phyloP scores from a whole-genome alignment of 53 echinoderm and acorn worm species.

The Henricia sp. region DNA sequence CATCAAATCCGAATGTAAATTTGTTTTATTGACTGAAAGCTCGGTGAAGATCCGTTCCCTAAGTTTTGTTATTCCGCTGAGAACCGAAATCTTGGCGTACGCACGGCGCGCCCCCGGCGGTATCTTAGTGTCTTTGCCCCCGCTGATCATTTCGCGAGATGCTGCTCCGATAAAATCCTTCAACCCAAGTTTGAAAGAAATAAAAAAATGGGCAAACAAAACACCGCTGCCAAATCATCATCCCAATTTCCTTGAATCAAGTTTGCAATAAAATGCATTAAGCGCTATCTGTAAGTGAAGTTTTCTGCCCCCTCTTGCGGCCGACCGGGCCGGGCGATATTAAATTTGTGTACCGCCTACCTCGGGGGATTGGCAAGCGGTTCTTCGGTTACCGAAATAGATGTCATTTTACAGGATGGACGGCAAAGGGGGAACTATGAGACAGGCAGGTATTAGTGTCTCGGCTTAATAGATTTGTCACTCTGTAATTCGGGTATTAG shows the following conservation, averaged over 20 bases:
- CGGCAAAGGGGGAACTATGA: slow-evolving; percentile 5
- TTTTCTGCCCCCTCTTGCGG: slow-evolving; percentile 34
- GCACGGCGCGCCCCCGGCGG: neutral
- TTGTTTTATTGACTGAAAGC: slow-evolving; percentile 22
- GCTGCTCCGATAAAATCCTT: slow-evolving; percentile 27
- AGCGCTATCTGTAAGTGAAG: slow-evolving; percentile 61
- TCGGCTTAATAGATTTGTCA: slow-evolving; percentile 54
- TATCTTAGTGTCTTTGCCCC: slow-evolving; percentile 2
- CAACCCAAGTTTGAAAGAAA: slow-evolving; percentile 35
- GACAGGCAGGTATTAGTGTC: slow-evolving; percentile 29
- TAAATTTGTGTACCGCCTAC: slow-evolving; percentile 56
- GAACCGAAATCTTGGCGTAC: slow-evolving; percentile 3
- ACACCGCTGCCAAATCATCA: slow-evolving; percentile 58
- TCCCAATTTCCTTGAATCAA: slow-evolving; percentile 60
- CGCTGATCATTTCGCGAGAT: slow-evolving; percentile 9
- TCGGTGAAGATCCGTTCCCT: slow-evolving; percentile 9
- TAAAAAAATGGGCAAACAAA: too few relatives aligned
- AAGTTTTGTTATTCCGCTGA: slow-evolving; percentile 27
- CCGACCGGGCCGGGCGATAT: slow-evolving; percentile 49
- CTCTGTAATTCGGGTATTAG: slow-evolving; percentile 55
- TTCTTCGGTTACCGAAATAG: slow-evolving; percentile 60
- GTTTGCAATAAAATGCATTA: slow-evolving; percentile 62
- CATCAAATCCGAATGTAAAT: slow-evolving; percentile 15
- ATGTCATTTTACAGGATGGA: slow-evolving; percentile 34
- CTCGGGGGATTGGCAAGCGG: slow-evolving; percentile 15